Evolutionary conservation across 2,113 vertebrate genomes (phyloP).

Genomic region (Dromiciops gliroides): DNA sequence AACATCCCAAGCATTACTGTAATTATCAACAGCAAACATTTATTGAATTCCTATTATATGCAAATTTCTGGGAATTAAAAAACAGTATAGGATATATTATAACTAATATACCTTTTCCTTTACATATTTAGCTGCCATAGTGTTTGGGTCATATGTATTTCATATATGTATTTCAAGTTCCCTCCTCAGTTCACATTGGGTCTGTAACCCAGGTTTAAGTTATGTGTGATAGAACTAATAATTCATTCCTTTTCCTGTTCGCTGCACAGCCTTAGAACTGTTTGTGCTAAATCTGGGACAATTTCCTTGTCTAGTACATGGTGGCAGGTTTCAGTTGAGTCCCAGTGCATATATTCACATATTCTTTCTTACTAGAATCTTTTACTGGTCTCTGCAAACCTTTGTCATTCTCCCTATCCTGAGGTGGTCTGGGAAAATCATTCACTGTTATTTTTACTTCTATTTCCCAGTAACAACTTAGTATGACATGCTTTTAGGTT

Average conservation of each 20-base stretch:
- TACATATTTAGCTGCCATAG: background rate
- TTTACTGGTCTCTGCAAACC: too few species aligned
- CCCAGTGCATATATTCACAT: too few species aligned
- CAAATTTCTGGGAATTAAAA: background rate
- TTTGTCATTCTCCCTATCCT: too few species aligned
- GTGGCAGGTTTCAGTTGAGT: too few species aligned
- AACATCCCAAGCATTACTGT: too few species aligned
- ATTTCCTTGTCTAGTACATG: too few species aligned
- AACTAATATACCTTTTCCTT: background rate
- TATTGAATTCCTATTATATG: background rate
- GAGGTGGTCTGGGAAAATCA: too few species aligned
- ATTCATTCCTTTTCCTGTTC: background rate
- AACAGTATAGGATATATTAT: background rate
- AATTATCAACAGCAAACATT: background rate
- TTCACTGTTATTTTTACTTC: too few species aligned
- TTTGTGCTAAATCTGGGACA: background rate
- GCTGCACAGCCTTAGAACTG: background rate
- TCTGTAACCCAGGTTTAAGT: background rate
- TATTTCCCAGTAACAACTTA: too few species aligned
- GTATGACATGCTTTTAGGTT: too few species aligned
- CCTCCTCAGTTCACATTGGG: background rate
- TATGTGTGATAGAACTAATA: background rate
- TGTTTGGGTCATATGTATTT: background rate
- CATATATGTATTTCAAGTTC: background rate
- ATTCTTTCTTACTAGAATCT: too few species aligned